Conservation (phyloP, 2,113 vertebrate species). For the Cacatua alba region DNA sequence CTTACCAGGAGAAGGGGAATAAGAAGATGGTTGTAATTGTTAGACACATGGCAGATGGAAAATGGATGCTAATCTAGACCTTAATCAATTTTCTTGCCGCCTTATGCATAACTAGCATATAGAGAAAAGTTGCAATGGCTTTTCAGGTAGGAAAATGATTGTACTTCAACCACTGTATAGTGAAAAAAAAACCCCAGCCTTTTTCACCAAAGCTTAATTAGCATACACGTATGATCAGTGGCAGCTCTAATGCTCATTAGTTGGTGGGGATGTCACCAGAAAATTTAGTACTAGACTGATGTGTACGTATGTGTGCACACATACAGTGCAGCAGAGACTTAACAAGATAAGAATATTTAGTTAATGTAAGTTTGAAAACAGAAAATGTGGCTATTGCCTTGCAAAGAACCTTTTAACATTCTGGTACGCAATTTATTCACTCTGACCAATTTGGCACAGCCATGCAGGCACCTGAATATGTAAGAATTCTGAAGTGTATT, state of each 20-base stretch:
- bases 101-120: background rate
- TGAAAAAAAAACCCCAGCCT: accelerated
- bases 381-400: background rate
- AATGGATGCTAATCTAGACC: background rate
- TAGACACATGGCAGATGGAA: background rate
- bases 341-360: background rate
- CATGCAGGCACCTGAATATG: background rate
- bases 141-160: background rate
- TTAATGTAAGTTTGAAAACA: background rate
- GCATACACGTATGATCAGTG: background rate
- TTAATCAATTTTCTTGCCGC: background rate
- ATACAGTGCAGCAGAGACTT: accelerated
- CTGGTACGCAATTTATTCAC: background rate
- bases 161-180: background rate
- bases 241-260: background rate
- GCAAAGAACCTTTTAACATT: background rate
- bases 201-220: background rate
- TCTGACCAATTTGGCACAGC: background rate
- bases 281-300: background rate
- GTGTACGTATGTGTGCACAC: background rate
- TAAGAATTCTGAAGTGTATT: background rate
- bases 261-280: background rate
- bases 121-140: background rate
- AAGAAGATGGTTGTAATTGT: background rate
- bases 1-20: accelerated